These are phyloP conservation scores for Coryphaenoides rupestris DNA, from an alignment of 2,113 vertebrate genomes.

Conservation along the genomic window DNA sequence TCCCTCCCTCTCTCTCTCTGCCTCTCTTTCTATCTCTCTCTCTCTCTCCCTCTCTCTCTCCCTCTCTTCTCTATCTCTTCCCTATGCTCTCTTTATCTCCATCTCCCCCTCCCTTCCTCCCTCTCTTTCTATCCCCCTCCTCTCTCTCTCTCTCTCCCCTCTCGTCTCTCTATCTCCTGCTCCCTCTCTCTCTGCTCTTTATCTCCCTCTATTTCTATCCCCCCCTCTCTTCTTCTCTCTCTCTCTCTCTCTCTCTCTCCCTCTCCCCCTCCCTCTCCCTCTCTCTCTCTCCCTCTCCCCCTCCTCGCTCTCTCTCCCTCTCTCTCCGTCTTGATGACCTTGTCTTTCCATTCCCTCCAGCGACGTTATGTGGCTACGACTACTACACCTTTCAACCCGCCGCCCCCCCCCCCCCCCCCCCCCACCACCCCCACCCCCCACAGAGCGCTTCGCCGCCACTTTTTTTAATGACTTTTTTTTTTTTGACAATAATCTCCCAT, in stretches of 20 bases:
- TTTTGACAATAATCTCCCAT: slow-evolving; percentile 46
- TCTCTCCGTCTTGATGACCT: background rate
- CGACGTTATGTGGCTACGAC: background rate
- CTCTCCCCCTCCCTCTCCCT: background rate
- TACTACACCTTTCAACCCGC: background rate
- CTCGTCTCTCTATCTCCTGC: background rate
- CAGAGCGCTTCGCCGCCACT: background rate
- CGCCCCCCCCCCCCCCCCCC: background rate
- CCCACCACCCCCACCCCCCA: background rate
- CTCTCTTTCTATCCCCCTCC: background rate
- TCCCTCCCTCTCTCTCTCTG: no score
- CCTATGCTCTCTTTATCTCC: background rate
- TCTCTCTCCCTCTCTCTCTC: background rate
- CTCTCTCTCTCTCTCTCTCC: background rate
- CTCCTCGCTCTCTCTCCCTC: background rate
- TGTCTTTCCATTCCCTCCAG: background rate
- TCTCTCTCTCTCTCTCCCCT: no score
- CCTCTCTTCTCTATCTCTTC: background rate
- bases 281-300: background rate
- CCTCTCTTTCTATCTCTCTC: background rate
- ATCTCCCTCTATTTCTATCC: background rate
- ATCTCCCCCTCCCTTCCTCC: background rate
- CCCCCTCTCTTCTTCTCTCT: background rate
- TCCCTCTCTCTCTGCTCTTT: slow-evolving; percentile 5
- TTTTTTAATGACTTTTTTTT: slow-evolving; percentile 55